phyloP scores from a whole-genome alignment of 2,113 vertebrate species.

The Pogonocichla stellata region DNA sequence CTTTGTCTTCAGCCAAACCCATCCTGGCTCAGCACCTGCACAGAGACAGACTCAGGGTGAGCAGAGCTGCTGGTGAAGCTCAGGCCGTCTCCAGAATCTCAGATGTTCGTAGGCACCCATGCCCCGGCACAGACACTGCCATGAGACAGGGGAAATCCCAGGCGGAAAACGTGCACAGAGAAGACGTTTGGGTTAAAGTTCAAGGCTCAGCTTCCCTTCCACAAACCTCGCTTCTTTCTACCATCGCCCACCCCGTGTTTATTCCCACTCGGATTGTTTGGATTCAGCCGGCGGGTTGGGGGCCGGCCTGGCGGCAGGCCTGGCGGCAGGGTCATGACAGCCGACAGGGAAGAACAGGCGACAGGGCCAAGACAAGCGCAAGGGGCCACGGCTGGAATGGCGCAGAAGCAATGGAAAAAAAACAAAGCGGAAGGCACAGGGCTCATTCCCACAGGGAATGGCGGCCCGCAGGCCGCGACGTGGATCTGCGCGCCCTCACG shows the following conservation, averaged over 20 bases:
- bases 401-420: background rate
- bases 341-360: background rate
- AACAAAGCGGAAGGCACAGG: background rate
- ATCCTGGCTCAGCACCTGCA: background rate
- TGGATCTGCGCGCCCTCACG: background rate
- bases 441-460: background rate
- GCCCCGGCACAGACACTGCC: accelerated
- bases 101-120: accelerated
- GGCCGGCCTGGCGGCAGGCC: background rate
- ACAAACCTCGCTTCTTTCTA: too few relatives aligned
- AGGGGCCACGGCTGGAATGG: background rate
- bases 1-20: constrained; percentile 49
- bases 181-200: background rate
- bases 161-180: background rate
- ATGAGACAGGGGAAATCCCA: background rate
- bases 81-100: background rate
- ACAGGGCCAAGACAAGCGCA: background rate
- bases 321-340: background rate
- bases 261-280: background rate
- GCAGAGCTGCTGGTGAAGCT: accelerated
- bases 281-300: background rate
- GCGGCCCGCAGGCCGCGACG: background rate
- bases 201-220: background rate
- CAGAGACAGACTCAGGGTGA: accelerated
- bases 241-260: accelerated